Evolutionary conservation across 2,113 vertebrate genomes (phyloP).

Genomic region (Centropristis striata): DNA sequence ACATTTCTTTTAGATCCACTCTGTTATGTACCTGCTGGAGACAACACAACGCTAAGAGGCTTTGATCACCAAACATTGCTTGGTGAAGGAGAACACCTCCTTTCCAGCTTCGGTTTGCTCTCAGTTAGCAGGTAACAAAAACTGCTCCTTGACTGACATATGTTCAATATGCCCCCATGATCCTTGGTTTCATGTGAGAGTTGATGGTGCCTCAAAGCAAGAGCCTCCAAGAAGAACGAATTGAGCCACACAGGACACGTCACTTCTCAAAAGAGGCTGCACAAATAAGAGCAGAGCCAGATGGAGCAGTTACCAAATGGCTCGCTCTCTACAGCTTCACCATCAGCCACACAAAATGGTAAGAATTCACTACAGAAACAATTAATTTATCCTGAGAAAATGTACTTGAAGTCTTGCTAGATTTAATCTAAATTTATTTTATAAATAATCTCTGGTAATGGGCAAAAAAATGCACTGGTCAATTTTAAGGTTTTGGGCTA

Average conservation of each 20-base stretch:
- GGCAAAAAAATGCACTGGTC: no score
- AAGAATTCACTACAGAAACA: slow-evolving; percentile 22
- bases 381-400: neutral
- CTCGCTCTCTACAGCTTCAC: slow-evolving; percentile 1
- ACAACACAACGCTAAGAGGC: neutral
- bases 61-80: neutral
- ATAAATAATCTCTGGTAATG: neutral
- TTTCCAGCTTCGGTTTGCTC: slow-evolving; percentile 55
- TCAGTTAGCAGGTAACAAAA: slow-evolving; percentile 66
- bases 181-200: slow-evolving; percentile 16
- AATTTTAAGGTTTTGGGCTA: no score
- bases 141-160: slow-evolving; percentile 73
- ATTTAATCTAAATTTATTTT: neutral
- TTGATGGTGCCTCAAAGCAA: slow-evolving; percentile 32
- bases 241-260: slow-evolving; percentile 40
- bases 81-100: neutral
- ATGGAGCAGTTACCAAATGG: slow-evolving; percentile 65
- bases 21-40: slow-evolving; percentile 17
- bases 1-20: slow-evolving; percentile 17
- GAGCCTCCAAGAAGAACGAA: slow-evolving; percentile 31
- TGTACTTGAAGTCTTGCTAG: neutral
- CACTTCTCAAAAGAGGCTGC: slow-evolving; percentile 8
- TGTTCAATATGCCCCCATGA: slow-evolving; percentile 2
- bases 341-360: slow-evolving; percentile 52
- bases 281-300: slow-evolving; percentile 48